Conservation (phyloP, 2,113 vertebrate species). For the Synodontis membranacea region DNA sequence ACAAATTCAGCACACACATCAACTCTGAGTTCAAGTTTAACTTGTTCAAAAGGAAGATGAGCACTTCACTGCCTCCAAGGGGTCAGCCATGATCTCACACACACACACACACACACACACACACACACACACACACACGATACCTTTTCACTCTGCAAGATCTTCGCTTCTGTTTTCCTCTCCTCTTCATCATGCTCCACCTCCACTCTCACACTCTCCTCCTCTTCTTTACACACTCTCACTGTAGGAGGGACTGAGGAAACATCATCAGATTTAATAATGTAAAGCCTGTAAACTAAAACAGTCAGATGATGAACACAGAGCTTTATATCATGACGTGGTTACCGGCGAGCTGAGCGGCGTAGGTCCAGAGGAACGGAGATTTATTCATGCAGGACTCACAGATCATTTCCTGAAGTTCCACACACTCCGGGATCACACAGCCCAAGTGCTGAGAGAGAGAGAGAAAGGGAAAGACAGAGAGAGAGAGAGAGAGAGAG, state of each 20-base stretch:
- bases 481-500: neutral
- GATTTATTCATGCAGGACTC: constrained; percentile 87
- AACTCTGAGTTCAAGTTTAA: no score
- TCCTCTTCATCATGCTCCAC: constrained; percentile 43
- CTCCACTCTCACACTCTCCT: constrained; percentile 63
- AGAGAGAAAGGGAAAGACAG: constrained; percentile 5
- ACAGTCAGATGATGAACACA: neutral
- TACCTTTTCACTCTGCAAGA: constrained; percentile 61
- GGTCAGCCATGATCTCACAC: neutral
- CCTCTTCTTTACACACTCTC: constrained; percentile 71
- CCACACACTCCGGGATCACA: constrained; percentile 83
- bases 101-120: neutral
- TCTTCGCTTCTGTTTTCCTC: constrained; percentile 57
- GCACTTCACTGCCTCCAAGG: constrained; percentile 39
- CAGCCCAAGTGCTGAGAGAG: constrained; percentile 84
- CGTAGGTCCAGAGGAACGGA: constrained; percentile 87
- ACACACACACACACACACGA: neutral
- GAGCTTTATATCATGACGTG: neutral
- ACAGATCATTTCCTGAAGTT: constrained; percentile 96
- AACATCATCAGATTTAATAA: neutral
- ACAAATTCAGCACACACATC: neutral
- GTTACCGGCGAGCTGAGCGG: constrained; percentile 80
- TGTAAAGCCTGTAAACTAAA: neutral
- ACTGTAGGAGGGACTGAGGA: constrained; percentile 70
- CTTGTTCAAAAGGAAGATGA: neutral